A percentile compares a stretch with the other conserved stretches of the same genome.
Conservation (phyloP, 2,888 invertebrate genomes). For the Drosophila ustulata region DNA sequence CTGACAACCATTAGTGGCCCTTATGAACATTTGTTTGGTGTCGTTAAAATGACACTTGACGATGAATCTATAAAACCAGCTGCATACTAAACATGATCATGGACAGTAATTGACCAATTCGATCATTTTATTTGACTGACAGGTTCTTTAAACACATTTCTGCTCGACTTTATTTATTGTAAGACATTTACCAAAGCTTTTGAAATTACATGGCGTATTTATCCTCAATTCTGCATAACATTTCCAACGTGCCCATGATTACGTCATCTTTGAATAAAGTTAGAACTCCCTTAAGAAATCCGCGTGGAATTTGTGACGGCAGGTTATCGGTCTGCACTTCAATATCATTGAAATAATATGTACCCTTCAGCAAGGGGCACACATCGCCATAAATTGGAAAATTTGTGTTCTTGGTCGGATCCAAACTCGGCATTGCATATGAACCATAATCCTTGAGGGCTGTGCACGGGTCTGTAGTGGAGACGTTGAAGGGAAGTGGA, state of each 20-base stretch:
- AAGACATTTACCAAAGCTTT: neutral
- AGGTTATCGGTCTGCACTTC: neutral
- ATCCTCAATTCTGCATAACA: constrained; percentile 4
- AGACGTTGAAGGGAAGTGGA: neutral
- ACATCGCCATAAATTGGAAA: constrained; percentile 1
- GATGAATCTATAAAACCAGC: constrained; percentile 49
- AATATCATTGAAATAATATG: constrained; percentile 9
- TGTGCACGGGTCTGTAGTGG: neutral
- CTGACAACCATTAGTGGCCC: constrained; percentile 50
- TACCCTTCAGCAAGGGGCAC: constrained; percentile 15
- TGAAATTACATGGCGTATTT: neutral
- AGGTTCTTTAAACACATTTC: neutral
- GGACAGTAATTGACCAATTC: neutral
- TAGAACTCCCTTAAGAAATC: constrained; percentile 1
- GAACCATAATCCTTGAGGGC: neutral
- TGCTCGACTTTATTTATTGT: neutral
- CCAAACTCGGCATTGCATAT: neutral
- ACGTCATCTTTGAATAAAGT: neutral
- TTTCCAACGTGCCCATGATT: neutral
- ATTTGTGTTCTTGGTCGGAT: constrained; percentile 7
- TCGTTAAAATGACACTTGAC: neutral
- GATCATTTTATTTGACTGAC: neutral
- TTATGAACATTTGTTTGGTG: constrained; percentile 43
- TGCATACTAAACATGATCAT: neutral
- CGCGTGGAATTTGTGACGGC: constrained; percentile 5